These are phyloP conservation scores for Perithous albicinctus DNA, from an alignment of 2,888 invertebrate species.

Conservation along the genomic window DNA sequence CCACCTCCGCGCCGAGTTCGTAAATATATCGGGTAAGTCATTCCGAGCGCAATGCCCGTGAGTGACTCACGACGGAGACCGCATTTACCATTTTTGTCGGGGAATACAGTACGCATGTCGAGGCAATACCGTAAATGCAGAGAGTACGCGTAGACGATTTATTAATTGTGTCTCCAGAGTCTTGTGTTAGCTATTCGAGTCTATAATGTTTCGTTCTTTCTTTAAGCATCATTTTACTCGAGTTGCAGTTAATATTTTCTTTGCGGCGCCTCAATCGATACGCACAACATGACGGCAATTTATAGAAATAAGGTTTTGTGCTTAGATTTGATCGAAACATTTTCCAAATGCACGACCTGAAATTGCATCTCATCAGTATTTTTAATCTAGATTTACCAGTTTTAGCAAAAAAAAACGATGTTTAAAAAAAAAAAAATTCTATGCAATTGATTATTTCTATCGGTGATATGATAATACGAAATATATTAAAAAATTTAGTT, in stretches of 20 bases:
- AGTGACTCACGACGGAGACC: conserved; percentile 75
- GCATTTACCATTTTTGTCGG: conserved; percentile 77
- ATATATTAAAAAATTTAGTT: too few relatives aligned
- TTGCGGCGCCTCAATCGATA: conserved; percentile 72
- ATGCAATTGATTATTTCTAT: too few relatives aligned
- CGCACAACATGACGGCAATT: background rate
- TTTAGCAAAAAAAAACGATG: too few relatives aligned
- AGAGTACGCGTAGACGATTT: conserved; percentile 70
- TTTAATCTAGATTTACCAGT: too few relatives aligned
- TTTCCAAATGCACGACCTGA: background rate
- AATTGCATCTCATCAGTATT: background rate
- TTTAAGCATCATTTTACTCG: too few relatives aligned
- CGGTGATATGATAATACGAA: too few relatives aligned
- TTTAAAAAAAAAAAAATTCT: too few relatives aligned
- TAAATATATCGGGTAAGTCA: conserved; percentile 52
- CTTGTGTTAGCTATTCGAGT: background rate
- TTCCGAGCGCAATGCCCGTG: conserved; percentile 64
- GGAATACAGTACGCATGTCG: conserved; percentile 37
- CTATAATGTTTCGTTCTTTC: background rate
- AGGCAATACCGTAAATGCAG: conserved; percentile 58
- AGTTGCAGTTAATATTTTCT: background rate
- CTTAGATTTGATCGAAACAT: background rate
- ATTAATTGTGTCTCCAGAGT: conserved; percentile 73
- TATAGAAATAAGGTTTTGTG: background rate
- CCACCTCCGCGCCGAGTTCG: conserved; percentile 12